phyloP scores from a whole-genome alignment of 2,888 invertebrate genomes.

The Drosophila cyrtoloma region DNA sequence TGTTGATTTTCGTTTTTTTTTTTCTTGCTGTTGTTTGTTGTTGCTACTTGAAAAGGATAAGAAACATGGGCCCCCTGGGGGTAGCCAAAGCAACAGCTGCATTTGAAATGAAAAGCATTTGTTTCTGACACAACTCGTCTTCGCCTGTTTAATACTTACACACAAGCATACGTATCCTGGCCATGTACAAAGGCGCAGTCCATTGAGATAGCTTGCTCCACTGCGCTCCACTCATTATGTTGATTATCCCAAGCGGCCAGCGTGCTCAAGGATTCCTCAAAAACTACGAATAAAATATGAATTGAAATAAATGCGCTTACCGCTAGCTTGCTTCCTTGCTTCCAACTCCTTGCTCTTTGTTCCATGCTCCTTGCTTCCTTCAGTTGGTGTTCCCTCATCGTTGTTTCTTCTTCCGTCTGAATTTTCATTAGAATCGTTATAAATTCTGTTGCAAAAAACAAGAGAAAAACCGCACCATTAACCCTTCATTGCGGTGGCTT shows the following conservation, averaged over 20 bases:
- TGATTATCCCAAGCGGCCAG: conserved; percentile 75
- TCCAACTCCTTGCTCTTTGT: not conserved
- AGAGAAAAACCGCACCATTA: conserved; percentile 64
- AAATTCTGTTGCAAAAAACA: conserved; percentile 51
- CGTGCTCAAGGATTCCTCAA: conserved; percentile 57
- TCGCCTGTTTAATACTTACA: conserved; percentile 28
- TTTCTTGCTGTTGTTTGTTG: conserved; percentile 14
- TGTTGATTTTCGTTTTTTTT: conserved; percentile 9
- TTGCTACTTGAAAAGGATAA: conserved; percentile 54
- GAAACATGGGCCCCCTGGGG: conserved; percentile 61
- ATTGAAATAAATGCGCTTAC: conserved; percentile 78
- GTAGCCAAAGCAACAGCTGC: conserved; percentile 73
- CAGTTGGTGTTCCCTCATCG: not conserved
- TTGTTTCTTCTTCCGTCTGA: conserved; percentile 17
- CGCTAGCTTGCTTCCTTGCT: conserved; percentile 26
- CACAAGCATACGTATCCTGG: conserved; percentile 12
- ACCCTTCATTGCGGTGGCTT: conserved; percentile 72
- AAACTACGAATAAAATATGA: conserved; percentile 69
- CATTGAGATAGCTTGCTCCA: conserved; percentile 74
- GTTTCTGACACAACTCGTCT: conserved; percentile 83
- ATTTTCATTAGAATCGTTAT: conserved; percentile 75
- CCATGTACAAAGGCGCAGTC: conserved; percentile 48
- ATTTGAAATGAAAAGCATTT: conserved; percentile 82
- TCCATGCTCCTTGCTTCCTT: not conserved
- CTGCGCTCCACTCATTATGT: conserved; percentile 79